Evolutionary conservation across 2,797 vertebrate species (phyloP), one percentile per base, ranked within the genome.

Genomic region (Pogoniulus pusillus): DNA sequence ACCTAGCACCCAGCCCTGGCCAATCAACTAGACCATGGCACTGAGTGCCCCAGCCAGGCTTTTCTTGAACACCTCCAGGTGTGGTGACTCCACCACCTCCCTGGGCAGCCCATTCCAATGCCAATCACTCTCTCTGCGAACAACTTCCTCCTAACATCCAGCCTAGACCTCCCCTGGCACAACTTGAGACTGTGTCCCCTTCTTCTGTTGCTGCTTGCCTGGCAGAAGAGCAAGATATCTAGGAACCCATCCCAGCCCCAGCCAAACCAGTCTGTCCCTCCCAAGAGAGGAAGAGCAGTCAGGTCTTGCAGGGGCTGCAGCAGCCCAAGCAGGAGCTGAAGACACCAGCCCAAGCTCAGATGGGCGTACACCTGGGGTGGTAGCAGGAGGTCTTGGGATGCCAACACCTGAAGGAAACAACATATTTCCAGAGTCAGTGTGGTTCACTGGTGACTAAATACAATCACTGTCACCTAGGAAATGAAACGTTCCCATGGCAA

Each of bases 401-500:
- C 71, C 41, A 10, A 14, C 0, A 1, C 62, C 84, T 88, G 69
- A 81, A 80, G 94, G 91, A 87, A 89, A 63, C 60, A 78, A 32
- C 73, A 76, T 82, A 73, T 93, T 96, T 95, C 95, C 93, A 79
- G 90, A 96, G 93, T 87, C 35, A 60, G 87, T 81, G 96, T 43
- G 23, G 96, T 95, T 97, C 93, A 91, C 55, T 82, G 77, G 90
- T 98, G 97, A 97, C 92, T 83, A 96, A 96, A 96, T 94, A 93
- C 82, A 51, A 68, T 89, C 15, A 68, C 96, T 96, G 95, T 98
- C 97, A 96, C 97, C 97, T 97, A 97, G 97, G 97, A 94, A 82
- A 97, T 97, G 95, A 96, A 95, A 81, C 86, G 96, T 98, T 97
- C 93, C 97, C 77, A 97, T 97, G 95, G 97, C 93, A 97, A 97